These are phyloP conservation scores for Platalea minor DNA, from an alignment of 2,797 vertebrate genomes.

Conservation along the genomic window DNA sequence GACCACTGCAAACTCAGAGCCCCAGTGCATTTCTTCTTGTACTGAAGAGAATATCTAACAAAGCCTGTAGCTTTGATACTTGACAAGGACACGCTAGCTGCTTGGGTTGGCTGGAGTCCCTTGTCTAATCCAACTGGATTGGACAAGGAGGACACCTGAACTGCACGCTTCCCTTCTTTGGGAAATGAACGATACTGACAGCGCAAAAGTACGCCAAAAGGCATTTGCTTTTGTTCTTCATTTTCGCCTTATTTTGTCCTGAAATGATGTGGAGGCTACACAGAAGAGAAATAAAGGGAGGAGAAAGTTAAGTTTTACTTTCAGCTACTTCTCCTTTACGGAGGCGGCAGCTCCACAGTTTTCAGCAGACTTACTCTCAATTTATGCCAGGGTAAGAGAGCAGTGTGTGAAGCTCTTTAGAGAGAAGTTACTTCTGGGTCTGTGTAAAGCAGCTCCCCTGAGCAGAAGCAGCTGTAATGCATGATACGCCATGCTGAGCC, in stretches of 20 bases:
- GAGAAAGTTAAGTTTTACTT: not conserved
- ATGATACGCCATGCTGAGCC: not conserved
- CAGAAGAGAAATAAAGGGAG: not conserved
- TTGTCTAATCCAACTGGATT: not conserved
- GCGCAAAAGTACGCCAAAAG: not conserved
- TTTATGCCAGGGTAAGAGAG: not conserved
- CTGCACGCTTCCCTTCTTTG: not conserved
- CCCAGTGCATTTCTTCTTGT: not conserved
- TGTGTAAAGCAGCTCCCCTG: not conserved
- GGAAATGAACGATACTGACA: accelerated
- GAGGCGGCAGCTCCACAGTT: not conserved
- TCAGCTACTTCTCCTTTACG: not conserved
- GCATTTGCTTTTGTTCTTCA: not conserved
- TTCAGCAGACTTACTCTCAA: not conserved
- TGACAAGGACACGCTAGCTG: not conserved
- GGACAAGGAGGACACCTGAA: not conserved
- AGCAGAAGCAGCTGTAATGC: not conserved
- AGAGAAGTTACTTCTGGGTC: not conserved
- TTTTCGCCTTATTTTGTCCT: not conserved
- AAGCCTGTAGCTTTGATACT: not conserved
- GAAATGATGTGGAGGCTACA: not conserved
- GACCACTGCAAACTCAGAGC: not conserved
- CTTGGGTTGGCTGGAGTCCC: not conserved
- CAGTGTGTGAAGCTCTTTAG: not conserved
- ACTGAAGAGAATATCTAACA: not conserved